Evolutionary conservation across 2,888 invertebrate genomes (phyloP).

Genomic region (Agrenia bidenticulata): DNA sequence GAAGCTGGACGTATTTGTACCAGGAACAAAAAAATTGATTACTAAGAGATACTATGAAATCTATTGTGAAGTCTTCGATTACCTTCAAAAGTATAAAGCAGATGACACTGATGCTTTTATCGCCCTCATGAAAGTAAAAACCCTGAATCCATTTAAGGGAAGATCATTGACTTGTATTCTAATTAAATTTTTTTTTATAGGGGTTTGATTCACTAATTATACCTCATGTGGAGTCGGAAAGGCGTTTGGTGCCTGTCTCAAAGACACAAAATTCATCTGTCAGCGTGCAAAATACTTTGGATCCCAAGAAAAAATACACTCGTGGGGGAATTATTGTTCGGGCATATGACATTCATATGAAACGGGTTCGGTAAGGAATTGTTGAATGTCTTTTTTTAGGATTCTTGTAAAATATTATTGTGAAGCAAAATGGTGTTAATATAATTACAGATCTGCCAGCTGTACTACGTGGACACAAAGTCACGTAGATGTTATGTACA

Average conservation of each 20-base stretch:
- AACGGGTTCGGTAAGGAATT: conserved; percentile 45
- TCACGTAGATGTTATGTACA: conserved; percentile 45
- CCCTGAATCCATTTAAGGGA: background rate
- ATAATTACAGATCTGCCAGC: conserved; percentile 42
- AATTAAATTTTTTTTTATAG: conserved; percentile 25
- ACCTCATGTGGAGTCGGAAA: conserved; percentile 42
- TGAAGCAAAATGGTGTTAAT: background rate
- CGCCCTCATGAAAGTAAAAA: conserved; percentile 46
- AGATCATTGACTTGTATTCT: background rate
- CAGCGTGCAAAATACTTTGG: conserved; percentile 34
- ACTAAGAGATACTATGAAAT: conserved; percentile 47
- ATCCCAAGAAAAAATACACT: conserved; percentile 49
- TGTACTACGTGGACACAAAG: conserved; percentile 50
- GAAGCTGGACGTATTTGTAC: conserved; percentile 38
- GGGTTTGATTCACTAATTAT: conserved; percentile 46
- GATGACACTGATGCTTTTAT: conserved; percentile 78
- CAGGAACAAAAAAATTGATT: conserved; percentile 32
- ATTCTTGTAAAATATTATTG: background rate
- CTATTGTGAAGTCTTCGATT: conserved; percentile 40
- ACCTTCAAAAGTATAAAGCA: conserved; percentile 57
- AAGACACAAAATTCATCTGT: conserved; percentile 12
- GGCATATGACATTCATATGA: conserved; percentile 43
- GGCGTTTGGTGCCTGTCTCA: conserved; percentile 32
- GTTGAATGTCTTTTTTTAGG: too few relatives aligned
- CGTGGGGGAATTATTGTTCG: conserved; percentile 39